Evolutionary conservation across 2,888 invertebrate species (phyloP), one percentile per base, ranked within the genome.

Genomic region (Vanessa cardui): DNA sequence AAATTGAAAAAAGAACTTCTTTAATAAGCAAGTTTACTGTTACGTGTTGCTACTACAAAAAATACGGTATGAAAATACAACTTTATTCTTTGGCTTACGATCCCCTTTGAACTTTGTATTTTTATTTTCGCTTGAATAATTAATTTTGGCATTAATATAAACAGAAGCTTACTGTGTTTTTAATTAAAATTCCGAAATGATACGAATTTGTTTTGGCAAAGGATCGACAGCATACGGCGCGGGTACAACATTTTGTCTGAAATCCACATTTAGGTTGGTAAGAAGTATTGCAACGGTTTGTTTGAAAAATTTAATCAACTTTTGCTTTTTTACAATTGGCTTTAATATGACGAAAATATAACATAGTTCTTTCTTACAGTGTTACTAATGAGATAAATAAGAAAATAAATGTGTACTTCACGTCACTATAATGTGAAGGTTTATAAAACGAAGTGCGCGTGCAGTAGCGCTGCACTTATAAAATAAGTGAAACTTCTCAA

Each of bases 321-420:
- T 33, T 31, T 20, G 54, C 54, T 54, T 54, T 33, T 54, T 39
- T 39, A 54, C n/a, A 54, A 65, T 62, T 69, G 65, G 65, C 65
- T 69, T 64, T 6, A 39, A 50, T n/a, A 54, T n/a, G 16, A 16
- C 15, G 18, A 16, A 44, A 58, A 4, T n/a, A 21, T 58, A 64
- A 64, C 47, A 58, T 64, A 58, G 58, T 50, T 58, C 58, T 58
- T 46, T 58, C 39, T 44, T 21, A n/a, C 9, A n/a, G 12, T 20
- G 8, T 56, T 56, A 56, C 56, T 56, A 56, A 56, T 56, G 18
- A 39, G n/a, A 18, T 18, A 8, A 39, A 39, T 18, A 8, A 18
- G 12, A 33, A 18, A 20, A 12, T 18, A 18, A 16, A 15, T 39
- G 4, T 12, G 18, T 20, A 18, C n/a, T 56, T 39, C 5, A 56